These are phyloP conservation scores for Isotomurus palustris DNA, from an alignment of 2,888 invertebrate species.

Conservation along the genomic window DNA sequence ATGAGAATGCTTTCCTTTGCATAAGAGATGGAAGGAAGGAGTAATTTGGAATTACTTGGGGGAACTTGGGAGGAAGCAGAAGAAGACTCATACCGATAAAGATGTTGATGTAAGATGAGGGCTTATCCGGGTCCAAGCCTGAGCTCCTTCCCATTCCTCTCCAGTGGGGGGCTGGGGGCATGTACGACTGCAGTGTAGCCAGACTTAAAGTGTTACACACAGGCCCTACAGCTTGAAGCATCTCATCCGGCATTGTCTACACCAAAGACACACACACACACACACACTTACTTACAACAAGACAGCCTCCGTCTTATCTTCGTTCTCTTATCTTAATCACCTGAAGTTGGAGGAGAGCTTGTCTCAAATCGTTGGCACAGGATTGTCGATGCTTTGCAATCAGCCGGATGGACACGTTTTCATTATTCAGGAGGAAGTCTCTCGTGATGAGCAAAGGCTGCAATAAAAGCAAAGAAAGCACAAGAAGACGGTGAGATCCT, in stretches of 20 bases:
- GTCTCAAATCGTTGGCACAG: constrained; percentile 42
- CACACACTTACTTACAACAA: neutral
- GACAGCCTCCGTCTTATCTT: neutral
- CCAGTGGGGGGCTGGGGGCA: constrained; percentile 69
- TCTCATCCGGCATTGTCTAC: constrained; percentile 68
- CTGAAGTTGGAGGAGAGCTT: constrained; percentile 35
- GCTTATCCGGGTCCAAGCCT: constrained; percentile 53
- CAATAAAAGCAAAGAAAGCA: constrained; percentile 1
- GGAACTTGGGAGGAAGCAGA: too few relatives aligned
- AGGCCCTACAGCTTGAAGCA: constrained; percentile 65
- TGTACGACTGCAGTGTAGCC: constrained; percentile 76
- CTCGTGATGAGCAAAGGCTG: constrained; percentile 39
- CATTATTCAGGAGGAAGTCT: constrained; percentile 37
- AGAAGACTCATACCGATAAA: constrained; percentile 68
- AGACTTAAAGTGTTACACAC: constrained; percentile 72
- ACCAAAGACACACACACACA: constrained; percentile 28
- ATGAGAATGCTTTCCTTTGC: too few relatives aligned
- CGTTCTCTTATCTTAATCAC: constrained; percentile 12
- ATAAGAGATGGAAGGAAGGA: too few relatives aligned
- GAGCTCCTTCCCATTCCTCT: constrained; percentile 51
- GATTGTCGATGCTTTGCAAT: constrained; percentile 44
- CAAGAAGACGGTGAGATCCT: neutral
- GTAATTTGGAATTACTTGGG: too few relatives aligned
- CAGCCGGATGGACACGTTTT: constrained; percentile 40
- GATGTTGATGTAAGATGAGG: constrained; percentile 63